A percentile compares a stretch with the other conserved stretches of the same genome.
phyloP scores from a whole-genome alignment of 2,113 vertebrate genomes.

The Arvicanthis niloticus region DNA sequence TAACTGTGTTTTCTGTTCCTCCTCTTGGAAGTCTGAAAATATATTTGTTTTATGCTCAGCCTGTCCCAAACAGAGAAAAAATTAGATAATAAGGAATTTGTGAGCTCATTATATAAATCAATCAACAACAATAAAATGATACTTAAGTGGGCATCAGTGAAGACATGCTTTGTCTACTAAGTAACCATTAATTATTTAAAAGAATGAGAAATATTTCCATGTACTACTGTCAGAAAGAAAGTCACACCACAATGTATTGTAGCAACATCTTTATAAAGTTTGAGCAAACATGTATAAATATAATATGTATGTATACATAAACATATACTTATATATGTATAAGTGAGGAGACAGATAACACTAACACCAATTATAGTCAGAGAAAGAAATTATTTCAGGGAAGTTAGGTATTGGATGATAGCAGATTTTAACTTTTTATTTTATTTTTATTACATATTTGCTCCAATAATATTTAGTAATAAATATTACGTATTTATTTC shows the following conservation, averaged over 20 bases:
- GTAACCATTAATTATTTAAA: neutral
- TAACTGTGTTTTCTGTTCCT: neutral
- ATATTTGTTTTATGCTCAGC: neutral
- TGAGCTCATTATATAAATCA: slow-evolving; percentile 1
- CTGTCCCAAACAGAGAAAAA: neutral
- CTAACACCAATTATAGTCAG: neutral
- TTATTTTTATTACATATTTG: slow-evolving; percentile 5
- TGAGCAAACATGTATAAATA: neutral
- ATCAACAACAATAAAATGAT: slow-evolving; percentile 4
- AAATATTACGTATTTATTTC: neutral
- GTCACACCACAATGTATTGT: neutral
- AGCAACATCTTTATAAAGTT: slow-evolving; percentile 12
- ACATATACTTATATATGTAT: neutral
- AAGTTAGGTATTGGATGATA: neutral
- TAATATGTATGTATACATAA: neutral
- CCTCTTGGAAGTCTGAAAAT: neutral
- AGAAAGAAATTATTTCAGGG: neutral
- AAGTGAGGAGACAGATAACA: neutral
- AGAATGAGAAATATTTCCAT: neutral
- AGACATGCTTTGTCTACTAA: slow-evolving; percentile 8
- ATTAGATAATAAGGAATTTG: neutral
- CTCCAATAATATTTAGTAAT: neutral
- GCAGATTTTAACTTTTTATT: neutral
- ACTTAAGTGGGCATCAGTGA: neutral
- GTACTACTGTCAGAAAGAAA: neutral